These are phyloP conservation scores for Halictus quadricinctus DNA, from an alignment of 2,888 invertebrate genomes.

Conservation along the genomic window DNA sequence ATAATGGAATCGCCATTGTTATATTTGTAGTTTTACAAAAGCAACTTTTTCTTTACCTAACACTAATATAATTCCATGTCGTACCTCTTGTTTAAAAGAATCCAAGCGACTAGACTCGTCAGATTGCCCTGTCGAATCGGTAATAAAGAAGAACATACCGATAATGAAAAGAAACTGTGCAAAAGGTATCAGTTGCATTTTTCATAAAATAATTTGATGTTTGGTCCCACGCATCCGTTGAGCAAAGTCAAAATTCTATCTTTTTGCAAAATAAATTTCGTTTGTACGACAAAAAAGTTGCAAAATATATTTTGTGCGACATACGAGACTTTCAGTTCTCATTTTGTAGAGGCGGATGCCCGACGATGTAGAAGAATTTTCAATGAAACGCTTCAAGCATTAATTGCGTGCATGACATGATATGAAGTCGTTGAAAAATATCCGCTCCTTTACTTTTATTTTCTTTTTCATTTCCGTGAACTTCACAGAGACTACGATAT, in stretches of 20 bases:
- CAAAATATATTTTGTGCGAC: neutral
- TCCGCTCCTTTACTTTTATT: neutral
- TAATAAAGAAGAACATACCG: neutral
- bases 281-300: neutral
- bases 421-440: neutral
- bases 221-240: neutral
- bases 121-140: neutral
- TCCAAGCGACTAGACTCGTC: neutral
- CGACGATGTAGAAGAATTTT: neutral
- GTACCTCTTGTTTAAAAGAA: conserved; percentile 23
- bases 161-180: conserved; percentile 6
- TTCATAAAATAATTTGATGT: neutral
- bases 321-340: neutral
- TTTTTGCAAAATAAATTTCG: neutral
- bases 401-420: neutral
- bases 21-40: neutral
- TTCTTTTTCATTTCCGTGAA: conserved; percentile 5
- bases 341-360: neutral
- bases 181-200: conserved; percentile 23
- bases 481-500: neutral
- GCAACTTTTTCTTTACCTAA: neutral
- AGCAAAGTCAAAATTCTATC: neutral
- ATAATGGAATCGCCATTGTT: neutral
- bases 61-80: neutral
- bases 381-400: neutral